These are phyloP conservation scores for Malthinus seriepunctatus DNA, from an alignment of 2,888 invertebrate species.

Conservation along the genomic window DNA sequence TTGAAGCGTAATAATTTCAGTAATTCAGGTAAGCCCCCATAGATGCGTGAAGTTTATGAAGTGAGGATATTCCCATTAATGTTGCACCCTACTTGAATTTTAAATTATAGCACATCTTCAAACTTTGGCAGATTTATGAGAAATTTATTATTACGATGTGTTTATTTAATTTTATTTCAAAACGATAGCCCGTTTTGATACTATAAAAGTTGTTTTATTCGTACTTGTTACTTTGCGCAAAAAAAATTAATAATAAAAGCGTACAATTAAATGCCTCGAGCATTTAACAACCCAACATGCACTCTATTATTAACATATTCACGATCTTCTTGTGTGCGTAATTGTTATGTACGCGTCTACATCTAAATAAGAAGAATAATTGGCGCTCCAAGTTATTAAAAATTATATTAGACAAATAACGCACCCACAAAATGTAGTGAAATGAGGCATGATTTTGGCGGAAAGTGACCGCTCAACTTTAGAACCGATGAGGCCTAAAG, in stretches of 20 bases:
- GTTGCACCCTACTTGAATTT: conserved; percentile 54
- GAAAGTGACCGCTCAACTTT: conserved; percentile 44
- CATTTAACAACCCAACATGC: neutral
- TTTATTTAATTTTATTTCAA: conserved; percentile 38
- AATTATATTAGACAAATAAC: neutral
- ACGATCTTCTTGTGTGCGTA: conserved; percentile 23
- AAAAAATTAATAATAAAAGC: conserved; percentile 9
- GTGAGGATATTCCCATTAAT: conserved; percentile 48
- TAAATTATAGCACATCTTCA: conserved; percentile 36
- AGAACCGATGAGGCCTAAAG: conserved; percentile 39
- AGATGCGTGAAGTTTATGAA: conserved; percentile 34
- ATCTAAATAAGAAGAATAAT: conserved; percentile 26
- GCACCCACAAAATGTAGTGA: neutral
- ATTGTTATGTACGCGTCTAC: conserved; percentile 23
- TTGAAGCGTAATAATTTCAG: conserved; percentile 8
- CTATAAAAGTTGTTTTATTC: conserved; percentile 20
- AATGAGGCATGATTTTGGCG: conserved; percentile 21
- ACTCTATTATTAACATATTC: conserved; percentile 38
- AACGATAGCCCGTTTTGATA: conserved; percentile 10
- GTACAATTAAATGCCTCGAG: conserved; percentile 26
- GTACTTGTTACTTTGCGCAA: no score
- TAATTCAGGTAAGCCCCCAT: conserved; percentile 22
- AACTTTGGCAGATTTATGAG: conserved; percentile 38
- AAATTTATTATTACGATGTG: conserved; percentile 37
- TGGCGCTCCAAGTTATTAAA: neutral